A percentile compares a stretch with the other conserved stretches of the same genome.
phyloP scores from a whole-genome alignment of 92 coral and sea anemone genomes.

The Actinernus sp. region DNA sequence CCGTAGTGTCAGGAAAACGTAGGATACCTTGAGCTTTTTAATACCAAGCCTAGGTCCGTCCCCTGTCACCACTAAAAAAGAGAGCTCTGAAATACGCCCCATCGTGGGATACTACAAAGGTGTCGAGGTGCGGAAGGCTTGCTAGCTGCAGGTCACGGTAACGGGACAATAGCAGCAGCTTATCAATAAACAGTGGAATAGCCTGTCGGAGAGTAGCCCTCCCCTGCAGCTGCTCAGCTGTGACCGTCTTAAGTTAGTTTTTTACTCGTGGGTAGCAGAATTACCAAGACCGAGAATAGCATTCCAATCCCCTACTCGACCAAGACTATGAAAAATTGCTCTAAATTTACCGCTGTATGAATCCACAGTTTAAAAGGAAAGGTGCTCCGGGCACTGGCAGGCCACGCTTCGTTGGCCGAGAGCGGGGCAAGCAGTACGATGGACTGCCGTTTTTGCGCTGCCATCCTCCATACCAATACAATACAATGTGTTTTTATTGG shows the following conservation, averaged over 20 bases:
- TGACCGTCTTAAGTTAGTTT: background rate
- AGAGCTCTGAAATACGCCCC: slow-evolving; percentile 35
- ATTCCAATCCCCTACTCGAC: slow-evolving; percentile 21
- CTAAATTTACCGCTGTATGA: slow-evolving; percentile 11
- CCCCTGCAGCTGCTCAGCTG: slow-evolving; percentile 18
- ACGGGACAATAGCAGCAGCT: slow-evolving; percentile 17
- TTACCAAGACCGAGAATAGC: slow-evolving; percentile 6
- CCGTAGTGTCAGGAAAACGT: too few relatives aligned
- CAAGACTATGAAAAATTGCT: slow-evolving; percentile 22
- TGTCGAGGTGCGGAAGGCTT: slow-evolving; percentile 11
- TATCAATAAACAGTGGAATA: slow-evolving; percentile 19
- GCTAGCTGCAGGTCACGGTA: slow-evolving; percentile 7
- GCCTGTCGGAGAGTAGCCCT: slow-evolving; percentile 19
- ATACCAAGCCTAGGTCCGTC: too few relatives aligned
- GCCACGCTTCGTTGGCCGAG: too few relatives aligned
- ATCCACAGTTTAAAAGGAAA: slow-evolving; percentile 17
- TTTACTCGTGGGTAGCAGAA: slow-evolving; percentile 20
- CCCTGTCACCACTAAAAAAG: slow-evolving; percentile 42
- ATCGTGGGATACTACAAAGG: slow-evolving; percentile 14
- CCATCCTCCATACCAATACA: too few relatives aligned
- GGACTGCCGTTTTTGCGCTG: too few relatives aligned
- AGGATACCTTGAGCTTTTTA: too few relatives aligned
- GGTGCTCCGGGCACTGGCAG: too few relatives aligned
- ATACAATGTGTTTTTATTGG: too few relatives aligned
- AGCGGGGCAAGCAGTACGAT: too few relatives aligned